Percentiles rank a stretch among this genome's conserved stretches.
These are phyloP conservation scores for Perca fluviatilis DNA, from an alignment of 2,113 vertebrate genomes.

Conservation along the genomic window DNA sequence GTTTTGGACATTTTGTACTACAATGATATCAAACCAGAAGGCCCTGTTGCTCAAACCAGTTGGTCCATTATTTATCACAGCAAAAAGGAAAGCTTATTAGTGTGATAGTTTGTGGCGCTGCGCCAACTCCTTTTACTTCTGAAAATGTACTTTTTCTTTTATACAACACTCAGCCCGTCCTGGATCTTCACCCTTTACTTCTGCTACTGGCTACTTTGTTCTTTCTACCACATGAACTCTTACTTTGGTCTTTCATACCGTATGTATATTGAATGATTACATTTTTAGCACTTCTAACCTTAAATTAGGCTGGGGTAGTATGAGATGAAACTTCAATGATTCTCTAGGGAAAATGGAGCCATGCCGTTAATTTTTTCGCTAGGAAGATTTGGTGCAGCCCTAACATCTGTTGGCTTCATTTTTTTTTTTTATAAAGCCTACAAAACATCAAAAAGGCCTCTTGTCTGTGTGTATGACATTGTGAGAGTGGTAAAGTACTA, in stretches of 20 bases:
- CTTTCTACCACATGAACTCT: slow-evolving; percentile 66
- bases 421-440: slow-evolving; percentile 65
- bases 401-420: slow-evolving; percentile 54
- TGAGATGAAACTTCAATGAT: slow-evolving; percentile 50
- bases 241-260: slow-evolving; percentile 65
- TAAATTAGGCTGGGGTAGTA: slow-evolving; percentile 54
- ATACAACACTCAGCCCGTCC: slow-evolving; percentile 56
- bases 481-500: slow-evolving; percentile 67
- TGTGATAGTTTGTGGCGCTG: slow-evolving; percentile 56
- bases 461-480: slow-evolving; percentile 70
- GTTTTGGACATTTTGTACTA: slow-evolving; percentile 72
- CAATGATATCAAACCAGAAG: slow-evolving; percentile 57
- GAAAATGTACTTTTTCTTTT: slow-evolving; percentile 72
- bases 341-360: slow-evolving; percentile 40
- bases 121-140: slow-evolving; percentile 40
- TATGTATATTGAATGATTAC: slow-evolving; percentile 66
- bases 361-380: slow-evolving; percentile 30
- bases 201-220: slow-evolving; percentile 45
- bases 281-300: slow-evolving; percentile 69
- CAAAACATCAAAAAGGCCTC: slow-evolving; percentile 68
- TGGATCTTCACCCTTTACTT: slow-evolving; percentile 37
- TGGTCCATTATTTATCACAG: slow-evolving; percentile 58
- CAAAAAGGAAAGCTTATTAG: slow-evolving; percentile 63
- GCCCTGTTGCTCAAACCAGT: slow-evolving; percentile 31
- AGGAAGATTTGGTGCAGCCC: slow-evolving; percentile 49